Evolutionary conservation across 2,888 invertebrate species (phyloP).

Genomic region (Pristionchus maxplancki): DNA sequence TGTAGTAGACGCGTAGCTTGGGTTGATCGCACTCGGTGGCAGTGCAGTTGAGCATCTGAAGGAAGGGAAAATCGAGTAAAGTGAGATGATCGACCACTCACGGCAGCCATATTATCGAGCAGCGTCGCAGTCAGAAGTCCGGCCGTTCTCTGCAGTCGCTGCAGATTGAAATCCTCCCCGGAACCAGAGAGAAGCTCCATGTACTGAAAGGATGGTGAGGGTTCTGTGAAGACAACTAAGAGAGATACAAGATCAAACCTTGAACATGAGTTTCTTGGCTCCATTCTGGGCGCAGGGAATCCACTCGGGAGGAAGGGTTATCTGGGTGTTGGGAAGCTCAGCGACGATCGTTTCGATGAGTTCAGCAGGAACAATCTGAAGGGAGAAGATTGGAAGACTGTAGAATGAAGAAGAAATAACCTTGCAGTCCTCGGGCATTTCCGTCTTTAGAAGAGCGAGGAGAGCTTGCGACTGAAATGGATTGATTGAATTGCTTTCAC

Average conservation of each 20-base stretch:
- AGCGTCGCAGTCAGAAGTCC: constrained; percentile 6
- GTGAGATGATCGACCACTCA: background rate
- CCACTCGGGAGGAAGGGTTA: background rate
- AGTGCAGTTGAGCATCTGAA: constrained; percentile 39
- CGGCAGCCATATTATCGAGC: constrained; percentile 31
- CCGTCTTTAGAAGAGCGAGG: background rate
- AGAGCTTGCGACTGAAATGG: constrained; percentile 43
- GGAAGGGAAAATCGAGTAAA: background rate
- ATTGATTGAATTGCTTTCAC: background rate
- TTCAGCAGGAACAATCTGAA: background rate
- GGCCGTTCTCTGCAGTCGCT: constrained; percentile 37
- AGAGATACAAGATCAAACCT: background rate
- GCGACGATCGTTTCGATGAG: constrained; percentile 44
- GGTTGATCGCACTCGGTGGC: constrained; percentile 2
- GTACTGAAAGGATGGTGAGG: constrained; percentile 28
- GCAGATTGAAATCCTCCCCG: background rate
- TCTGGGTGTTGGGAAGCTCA: constrained; percentile 33
- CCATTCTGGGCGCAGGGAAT: constrained; percentile 16
- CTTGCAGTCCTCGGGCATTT: constrained; percentile 39
- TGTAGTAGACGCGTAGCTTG: constrained; percentile 37
- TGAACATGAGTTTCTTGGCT: constrained; percentile 45
- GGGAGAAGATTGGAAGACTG: background rate
- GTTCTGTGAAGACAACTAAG: too few relatives aligned
- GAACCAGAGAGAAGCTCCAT: constrained; percentile 16
- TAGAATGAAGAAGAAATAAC: background rate